Percentiles rank a stretch among this genome's conserved stretches.
Evolutionary conservation across 2,888 invertebrate genomes (phyloP).

Genomic region (Augochlorella aurata): DNA sequence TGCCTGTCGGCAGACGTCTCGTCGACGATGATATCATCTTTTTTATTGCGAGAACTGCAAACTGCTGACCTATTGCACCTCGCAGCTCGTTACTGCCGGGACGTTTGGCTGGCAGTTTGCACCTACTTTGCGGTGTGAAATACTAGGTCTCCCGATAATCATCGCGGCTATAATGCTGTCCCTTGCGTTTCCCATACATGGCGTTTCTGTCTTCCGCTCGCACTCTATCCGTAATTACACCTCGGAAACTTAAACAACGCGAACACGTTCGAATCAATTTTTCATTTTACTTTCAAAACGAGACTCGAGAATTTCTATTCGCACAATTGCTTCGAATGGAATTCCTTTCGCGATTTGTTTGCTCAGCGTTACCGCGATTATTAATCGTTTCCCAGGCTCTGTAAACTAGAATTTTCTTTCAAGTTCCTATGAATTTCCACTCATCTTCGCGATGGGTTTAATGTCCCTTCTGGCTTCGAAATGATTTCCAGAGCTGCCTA

Average conservation of each 20-base stretch:
- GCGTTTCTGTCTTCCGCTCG: background rate
- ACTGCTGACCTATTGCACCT: constrained; percentile 43
- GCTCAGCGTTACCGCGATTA: too few species aligned
- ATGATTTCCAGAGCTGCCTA: too few species aligned
- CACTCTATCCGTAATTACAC: background rate
- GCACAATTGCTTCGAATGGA: too few species aligned
- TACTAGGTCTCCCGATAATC: constrained; percentile 18
- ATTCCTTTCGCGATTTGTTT: too few species aligned
- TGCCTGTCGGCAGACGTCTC: constrained; percentile 27
- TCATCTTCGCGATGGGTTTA: too few species aligned
- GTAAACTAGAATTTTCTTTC: too few species aligned
- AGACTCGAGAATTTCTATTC: background rate
- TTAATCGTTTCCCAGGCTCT: too few species aligned
- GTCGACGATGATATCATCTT: constrained; percentile 48
- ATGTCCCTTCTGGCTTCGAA: too few species aligned
- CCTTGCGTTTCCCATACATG: constrained; percentile 1
- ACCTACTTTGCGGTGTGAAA: constrained; percentile 8
- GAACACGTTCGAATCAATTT: background rate
- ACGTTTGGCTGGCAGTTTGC: constrained; percentile 25
- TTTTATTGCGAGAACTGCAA: constrained; percentile 33
- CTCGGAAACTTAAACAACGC: background rate
- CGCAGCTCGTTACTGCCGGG: constrained; percentile 21
- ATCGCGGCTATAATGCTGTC: background rate
- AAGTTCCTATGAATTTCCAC: too few species aligned
- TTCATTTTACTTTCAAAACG: background rate